Conservation (phyloP, 2,888 invertebrate species). For the Tuberolachnus salignus region DNA sequence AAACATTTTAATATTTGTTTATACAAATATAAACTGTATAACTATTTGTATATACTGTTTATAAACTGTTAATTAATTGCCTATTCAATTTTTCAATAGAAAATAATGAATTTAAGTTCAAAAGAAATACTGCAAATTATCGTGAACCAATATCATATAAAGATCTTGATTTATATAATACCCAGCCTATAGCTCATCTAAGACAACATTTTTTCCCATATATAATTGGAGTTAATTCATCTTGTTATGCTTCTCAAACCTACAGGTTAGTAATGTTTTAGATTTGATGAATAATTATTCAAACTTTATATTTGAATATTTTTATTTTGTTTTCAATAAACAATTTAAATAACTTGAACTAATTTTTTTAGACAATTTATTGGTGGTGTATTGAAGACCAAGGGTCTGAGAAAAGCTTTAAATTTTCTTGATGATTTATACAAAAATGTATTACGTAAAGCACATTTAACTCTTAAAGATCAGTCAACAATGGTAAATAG, state of each 20-base stretch:
- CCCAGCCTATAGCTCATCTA: slow-evolving; percentile 57
- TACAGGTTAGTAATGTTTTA: slow-evolving; percentile 57
- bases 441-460: slow-evolving; percentile 72
- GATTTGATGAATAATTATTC: not conserved
- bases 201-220: slow-evolving; percentile 58
- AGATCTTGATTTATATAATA: slow-evolving; percentile 57
- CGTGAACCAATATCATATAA: slow-evolving; percentile 55
- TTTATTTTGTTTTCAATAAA: slow-evolving; percentile 15
- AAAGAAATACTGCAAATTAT: slow-evolving; percentile 37
- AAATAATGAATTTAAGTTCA: slow-evolving; percentile 30
- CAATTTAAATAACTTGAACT: slow-evolving; percentile 2
- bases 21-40: not conserved
- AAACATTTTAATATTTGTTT: not conserved
- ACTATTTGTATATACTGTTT: not conserved
- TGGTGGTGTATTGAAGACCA: slow-evolving; percentile 84
- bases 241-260: slow-evolving; percentile 52
- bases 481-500: slow-evolving; percentile 14
- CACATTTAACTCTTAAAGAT: slow-evolving; percentile 60
- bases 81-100: slow-evolving; percentile 17
- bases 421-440: slow-evolving; percentile 78
- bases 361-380: slow-evolving; percentile 75
- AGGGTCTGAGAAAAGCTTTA: slow-evolving; percentile 81
- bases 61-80: too few relatives aligned
- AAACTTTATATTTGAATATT: too few relatives aligned
- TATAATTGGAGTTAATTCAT: slow-evolving; percentile 18